Percentiles rank a stretch among this genome's conserved stretches.
Evolutionary conservation across 2,888 invertebrate species (phyloP).

Genomic region (Allophyes oxyacanthae): DNA sequence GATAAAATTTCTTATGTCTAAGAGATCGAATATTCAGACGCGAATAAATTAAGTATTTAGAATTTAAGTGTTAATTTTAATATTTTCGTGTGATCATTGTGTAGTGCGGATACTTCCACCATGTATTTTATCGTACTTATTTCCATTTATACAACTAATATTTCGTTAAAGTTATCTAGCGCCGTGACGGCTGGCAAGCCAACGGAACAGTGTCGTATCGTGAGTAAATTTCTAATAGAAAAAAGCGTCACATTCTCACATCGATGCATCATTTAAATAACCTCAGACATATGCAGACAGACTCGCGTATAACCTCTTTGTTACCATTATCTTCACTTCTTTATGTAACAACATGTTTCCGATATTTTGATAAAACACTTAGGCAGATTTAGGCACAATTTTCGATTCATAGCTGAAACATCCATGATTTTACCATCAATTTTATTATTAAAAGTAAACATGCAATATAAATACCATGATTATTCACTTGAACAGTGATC

Average conservation of each 20-base stretch:
- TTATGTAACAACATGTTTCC: constrained; percentile 70
- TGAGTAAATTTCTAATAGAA: constrained; percentile 75
- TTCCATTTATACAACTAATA: constrained; percentile 32
- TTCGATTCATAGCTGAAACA: constrained; percentile 43
- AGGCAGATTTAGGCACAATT: constrained; percentile 53
- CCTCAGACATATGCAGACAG: constrained; percentile 69
- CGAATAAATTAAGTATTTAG: constrained; percentile 45
- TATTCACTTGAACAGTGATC: constrained; percentile 34
- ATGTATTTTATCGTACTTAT: constrained; percentile 33
- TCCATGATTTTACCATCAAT: constrained; percentile 17
- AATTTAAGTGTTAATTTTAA: constrained; percentile 35
- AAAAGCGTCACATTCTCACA: constrained; percentile 84
- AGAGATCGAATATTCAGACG: constrained; percentile 65
- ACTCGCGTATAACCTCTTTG: constrained; percentile 64
- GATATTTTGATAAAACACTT: constrained; percentile 55
- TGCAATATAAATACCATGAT: constrained; percentile 45
- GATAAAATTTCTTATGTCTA: constrained; percentile 67
- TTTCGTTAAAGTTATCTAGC: constrained; percentile 42
- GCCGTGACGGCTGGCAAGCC: constrained; percentile 50
- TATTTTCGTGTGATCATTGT: constrained; percentile 21
- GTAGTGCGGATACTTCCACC: constrained; percentile 26
- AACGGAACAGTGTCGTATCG: constrained; percentile 71
- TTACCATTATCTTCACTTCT: constrained; percentile 62
- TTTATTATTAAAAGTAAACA: constrained; percentile 31
- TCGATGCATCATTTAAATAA: constrained; percentile 72